Base-by-base conservation (phyloP, 2,113 vertebrate species). In the Cnemophilus loriae region DNA sequence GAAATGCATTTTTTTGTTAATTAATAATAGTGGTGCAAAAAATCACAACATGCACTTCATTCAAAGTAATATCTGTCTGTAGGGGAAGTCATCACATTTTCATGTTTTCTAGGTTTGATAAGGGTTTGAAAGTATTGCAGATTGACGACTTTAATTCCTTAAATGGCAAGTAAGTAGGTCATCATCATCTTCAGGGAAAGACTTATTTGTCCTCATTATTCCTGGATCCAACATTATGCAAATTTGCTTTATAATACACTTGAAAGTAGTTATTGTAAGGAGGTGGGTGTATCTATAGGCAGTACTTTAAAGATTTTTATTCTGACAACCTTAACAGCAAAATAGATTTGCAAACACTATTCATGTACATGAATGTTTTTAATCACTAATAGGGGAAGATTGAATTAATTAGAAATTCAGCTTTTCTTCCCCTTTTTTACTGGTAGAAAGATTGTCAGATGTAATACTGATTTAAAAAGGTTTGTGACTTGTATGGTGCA, bases 111-210 rank as follows among this genome's bases (percentile, higher is more conserved):
- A 19, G 32, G 26, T 63, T 90, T 93, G 75, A 50, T 71, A 80
- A 86, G n/a, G 20, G 26, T 81, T 93, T 93, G 57, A 84, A 89
- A 71, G 21, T 65, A 78, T 39, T 92, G 28, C 46, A 84, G 71
- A 89, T 77, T 78, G 69, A 84, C 61, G 30, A 80, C 87, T 88
- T 94, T 78, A 90, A 60, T 92, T 94, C 64, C 28, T 92, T 81
- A 90, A 94, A 93, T 87, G 56, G 26, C 52, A 92, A 94, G 10
- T 88, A 97, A 97, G 85, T 95, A 96, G 95, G 96, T 95, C 93
- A 92, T 95, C 37, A 27, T 89, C 76, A 89, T 96, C 90, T 96
- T 96, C 64, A 81, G 85, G 73, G 92, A 94, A 94, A 71, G 68
- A 20, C 79, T 95, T 87, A 80, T 91, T 95, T 96, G 83, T 92